Conservation (phyloP, 1,140 invertebrate species). For the Chlorops oryzae region DNA sequence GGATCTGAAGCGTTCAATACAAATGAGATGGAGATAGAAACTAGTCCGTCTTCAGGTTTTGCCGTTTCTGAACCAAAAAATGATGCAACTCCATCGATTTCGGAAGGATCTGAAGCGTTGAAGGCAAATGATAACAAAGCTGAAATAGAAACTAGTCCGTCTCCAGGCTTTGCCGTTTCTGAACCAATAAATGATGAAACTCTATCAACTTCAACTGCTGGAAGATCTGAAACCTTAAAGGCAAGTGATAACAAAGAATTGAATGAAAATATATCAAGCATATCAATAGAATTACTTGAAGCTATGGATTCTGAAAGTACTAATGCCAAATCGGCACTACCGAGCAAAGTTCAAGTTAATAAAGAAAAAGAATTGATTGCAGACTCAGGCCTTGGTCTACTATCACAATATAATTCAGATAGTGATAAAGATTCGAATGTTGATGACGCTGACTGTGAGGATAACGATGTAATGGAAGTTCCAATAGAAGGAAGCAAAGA, state of each 20-base stretch:
- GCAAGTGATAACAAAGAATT: background rate
- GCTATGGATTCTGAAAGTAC: background rate
- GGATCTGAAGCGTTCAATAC: too few species aligned
- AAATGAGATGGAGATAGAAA: background rate
- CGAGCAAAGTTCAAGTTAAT: background rate
- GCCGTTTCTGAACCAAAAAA: background rate
- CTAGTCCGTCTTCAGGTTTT: too few species aligned
- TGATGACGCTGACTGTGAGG: background rate
- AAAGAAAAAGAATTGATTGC: background rate
- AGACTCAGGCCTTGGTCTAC: conserved; percentile 23
- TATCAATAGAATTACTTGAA: background rate
- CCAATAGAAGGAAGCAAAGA: conserved; percentile 15
- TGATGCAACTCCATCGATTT: background rate
- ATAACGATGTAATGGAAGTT: conserved; percentile 27
- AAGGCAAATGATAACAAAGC: background rate
- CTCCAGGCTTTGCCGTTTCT: background rate
- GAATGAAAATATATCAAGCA: background rate
- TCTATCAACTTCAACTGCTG: background rate
- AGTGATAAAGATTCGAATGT: conserved; percentile 21
- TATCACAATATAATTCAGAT: conserved; percentile 34
- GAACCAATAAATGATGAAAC: background rate
- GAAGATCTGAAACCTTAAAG: background rate
- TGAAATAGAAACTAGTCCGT: background rate
- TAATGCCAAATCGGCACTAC: background rate
- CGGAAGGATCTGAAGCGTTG: background rate